phyloP scores from a whole-genome alignment of 2,113 vertebrate genomes.

The Aix galericulata region DNA sequence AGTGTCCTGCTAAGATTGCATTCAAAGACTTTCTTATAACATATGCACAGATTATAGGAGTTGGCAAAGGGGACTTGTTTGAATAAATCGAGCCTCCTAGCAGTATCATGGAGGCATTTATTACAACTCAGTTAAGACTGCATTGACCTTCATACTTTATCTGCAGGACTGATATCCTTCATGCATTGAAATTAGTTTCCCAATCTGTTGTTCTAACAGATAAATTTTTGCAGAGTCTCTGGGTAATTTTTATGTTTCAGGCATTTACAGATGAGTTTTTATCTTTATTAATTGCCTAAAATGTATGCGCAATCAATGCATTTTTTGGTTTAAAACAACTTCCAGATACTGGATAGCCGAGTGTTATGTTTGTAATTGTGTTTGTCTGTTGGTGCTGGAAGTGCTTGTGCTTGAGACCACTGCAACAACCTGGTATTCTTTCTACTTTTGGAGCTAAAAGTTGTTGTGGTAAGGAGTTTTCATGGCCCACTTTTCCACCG shows the following conservation, averaged over 20 bases:
- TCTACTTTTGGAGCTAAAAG: neutral
- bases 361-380: neutral
- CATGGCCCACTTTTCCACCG: neutral
- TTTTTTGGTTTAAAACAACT: neutral
- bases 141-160: neutral
- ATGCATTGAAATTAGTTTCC: neutral
- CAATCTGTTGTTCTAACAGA: neutral
- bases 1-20: neutral
- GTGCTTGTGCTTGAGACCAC: neutral
- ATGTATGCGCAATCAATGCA: neutral
- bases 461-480: neutral
- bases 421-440: neutral
- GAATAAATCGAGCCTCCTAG: neutral
- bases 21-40: neutral
- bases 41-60: neutral
- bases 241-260: neutral
- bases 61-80: neutral
- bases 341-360: neutral
- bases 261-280: neutral
- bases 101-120: neutral
- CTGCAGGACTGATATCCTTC: neutral
- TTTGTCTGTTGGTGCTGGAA: neutral
- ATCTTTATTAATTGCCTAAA: neutral
- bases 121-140: neutral
- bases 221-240: neutral